phyloP scores from a whole-genome alignment of 2,113 vertebrate species.

The Ageneiosus marmoratus region DNA sequence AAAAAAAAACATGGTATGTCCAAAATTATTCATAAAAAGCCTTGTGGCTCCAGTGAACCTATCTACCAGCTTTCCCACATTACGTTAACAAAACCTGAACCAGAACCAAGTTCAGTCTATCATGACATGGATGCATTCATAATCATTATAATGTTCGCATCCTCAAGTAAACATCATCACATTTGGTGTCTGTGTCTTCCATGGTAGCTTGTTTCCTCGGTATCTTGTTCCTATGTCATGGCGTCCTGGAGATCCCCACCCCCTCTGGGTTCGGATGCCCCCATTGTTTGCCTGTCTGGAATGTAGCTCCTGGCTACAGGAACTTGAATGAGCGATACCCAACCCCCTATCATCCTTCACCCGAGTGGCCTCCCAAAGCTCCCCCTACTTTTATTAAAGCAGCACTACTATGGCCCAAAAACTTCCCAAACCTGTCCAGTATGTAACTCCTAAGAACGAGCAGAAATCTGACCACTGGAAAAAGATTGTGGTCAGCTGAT shows the following conservation, averaged over 20 bases:
- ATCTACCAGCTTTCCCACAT: background rate
- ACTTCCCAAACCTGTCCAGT: constrained; percentile 16
- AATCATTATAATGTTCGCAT: background rate
- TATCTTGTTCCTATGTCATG: constrained; percentile 49
- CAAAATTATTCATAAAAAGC: no score
- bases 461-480: constrained; percentile 41
- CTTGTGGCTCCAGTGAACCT: background rate
- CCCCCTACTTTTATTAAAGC: constrained; percentile 48
- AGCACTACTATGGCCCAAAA: constrained; percentile 44
- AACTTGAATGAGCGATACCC: constrained; percentile 60
- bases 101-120: background rate
- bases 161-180: background rate
- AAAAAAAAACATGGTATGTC: no score
- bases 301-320: constrained; percentile 62
- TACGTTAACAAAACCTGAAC: background rate
- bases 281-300: constrained; percentile 74
- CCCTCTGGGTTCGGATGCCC: constrained; percentile 43
- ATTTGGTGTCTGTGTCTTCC: constrained; percentile 13
- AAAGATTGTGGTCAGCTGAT: constrained; percentile 39
- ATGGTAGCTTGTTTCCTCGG: constrained; percentile 59
- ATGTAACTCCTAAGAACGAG: constrained; percentile 23
- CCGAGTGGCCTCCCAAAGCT: constrained; percentile 28
- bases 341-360: constrained; percentile 40
- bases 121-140: background rate
- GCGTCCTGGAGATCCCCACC: constrained; percentile 48